phyloP scores from a whole-genome alignment of 2,113 vertebrate species.

The Scophthalmus maximus region DNA sequence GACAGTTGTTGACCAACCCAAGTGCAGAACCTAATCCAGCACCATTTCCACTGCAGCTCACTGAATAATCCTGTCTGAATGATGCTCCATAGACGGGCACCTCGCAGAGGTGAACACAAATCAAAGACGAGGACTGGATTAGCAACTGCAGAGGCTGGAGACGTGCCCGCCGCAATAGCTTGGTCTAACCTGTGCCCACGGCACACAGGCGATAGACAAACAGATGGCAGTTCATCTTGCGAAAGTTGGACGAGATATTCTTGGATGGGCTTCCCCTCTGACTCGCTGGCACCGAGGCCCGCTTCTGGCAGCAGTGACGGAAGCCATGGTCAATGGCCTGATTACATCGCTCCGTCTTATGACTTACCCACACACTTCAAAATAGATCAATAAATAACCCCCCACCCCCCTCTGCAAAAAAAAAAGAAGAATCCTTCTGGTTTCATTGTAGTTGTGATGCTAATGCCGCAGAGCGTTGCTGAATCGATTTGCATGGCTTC shows the following conservation, averaged over 20 bases:
- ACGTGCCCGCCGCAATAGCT: constrained; percentile 49
- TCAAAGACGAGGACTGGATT: constrained; percentile 1
- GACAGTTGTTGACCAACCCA: neutral
- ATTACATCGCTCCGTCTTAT: constrained; percentile 50
- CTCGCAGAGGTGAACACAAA: neutral
- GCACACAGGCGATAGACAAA: constrained; percentile 65
- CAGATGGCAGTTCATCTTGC: constrained; percentile 76
- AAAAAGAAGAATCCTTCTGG: neutral
- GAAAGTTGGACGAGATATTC: constrained; percentile 71
- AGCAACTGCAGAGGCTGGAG: constrained; percentile 48
- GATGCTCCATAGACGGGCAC: neutral
- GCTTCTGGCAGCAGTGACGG: constrained; percentile 57
- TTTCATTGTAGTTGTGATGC: constrained; percentile 14
- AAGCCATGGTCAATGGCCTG: constrained; percentile 59
- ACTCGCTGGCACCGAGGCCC: constrained; percentile 57
- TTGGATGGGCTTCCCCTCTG: constrained; percentile 70
- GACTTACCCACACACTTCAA: constrained; percentile 28
- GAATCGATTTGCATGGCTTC: constrained; percentile 58
- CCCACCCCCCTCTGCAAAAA: neutral
- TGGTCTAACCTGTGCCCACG: constrained; percentile 51
- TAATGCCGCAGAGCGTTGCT: constrained; percentile 35
- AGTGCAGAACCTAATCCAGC: neutral
- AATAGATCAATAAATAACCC: constrained; percentile 1
- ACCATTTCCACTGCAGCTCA: neutral
- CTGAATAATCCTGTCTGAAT: neutral